Percentiles rank a stretch among this genome's conserved stretches.
These are phyloP conservation scores for Polyploca ridens DNA, from an alignment of 2,888 invertebrate genomes.

Conservation along the genomic window DNA sequence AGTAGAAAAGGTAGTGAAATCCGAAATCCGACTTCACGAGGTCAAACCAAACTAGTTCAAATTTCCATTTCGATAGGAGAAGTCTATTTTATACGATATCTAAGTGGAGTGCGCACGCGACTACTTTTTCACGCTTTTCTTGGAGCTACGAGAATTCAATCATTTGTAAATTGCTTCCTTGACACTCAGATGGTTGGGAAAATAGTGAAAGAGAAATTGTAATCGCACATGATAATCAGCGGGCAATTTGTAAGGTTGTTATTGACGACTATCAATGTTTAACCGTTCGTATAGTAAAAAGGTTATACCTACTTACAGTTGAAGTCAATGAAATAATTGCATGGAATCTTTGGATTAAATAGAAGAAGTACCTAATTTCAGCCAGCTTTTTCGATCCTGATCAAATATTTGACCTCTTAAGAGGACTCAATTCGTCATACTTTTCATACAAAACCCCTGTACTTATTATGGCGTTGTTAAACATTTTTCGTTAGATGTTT, in stretches of 20 bases:
- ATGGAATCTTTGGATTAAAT: too few species aligned
- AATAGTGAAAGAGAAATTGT: constrained; percentile 31
- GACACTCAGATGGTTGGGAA: constrained; percentile 39
- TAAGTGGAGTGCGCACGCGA: constrained; percentile 21
- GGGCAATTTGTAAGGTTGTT: not conserved
- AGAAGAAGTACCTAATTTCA: too few species aligned
- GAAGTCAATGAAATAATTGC: too few species aligned
- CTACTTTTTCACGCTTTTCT: constrained; percentile 28
- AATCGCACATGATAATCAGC: constrained; percentile 18
- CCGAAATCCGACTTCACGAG: not conserved
- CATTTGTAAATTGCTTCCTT: constrained; percentile 39
- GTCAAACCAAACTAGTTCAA: not conserved
- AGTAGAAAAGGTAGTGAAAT: not conserved
- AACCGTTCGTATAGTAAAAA: not conserved
- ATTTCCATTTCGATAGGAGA: not conserved
- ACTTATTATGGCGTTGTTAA: too few species aligned
- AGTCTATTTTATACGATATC: not conserved
- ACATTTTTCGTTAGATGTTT: too few species aligned
- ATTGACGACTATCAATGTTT: not conserved
- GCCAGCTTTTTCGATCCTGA: too few species aligned
- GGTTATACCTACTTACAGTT: too few species aligned
- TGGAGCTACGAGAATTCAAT: constrained; percentile 41
- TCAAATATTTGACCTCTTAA: too few species aligned
- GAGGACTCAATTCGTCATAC: too few species aligned
- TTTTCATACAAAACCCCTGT: too few species aligned